phyloP scores from a whole-genome alignment of 2,888 invertebrate species.

The Drosophila anceps region DNA sequence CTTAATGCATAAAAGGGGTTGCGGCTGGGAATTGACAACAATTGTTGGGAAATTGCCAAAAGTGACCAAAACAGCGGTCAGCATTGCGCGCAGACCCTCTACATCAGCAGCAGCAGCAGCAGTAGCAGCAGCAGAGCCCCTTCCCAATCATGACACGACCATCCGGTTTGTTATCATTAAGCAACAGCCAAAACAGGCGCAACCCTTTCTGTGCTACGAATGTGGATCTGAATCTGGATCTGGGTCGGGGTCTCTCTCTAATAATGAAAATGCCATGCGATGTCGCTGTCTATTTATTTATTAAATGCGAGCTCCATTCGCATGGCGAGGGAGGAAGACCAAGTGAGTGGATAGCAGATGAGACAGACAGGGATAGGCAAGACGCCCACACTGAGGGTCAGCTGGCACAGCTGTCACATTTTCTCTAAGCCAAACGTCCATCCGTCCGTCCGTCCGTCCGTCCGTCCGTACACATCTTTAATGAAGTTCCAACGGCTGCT shows the following conservation, averaged over 20 bases:
- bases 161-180: constrained; percentile 78
- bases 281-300: constrained; percentile 76
- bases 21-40: constrained; percentile 58
- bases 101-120: background rate
- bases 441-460: background rate
- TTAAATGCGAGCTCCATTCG: constrained; percentile 61
- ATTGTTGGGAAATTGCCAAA: constrained; percentile 77
- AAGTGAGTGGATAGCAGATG: constrained; percentile 1
- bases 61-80: constrained; percentile 77
- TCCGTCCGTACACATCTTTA: constrained; percentile 43
- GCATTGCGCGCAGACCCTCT: constrained; percentile 46
- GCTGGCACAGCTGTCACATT: constrained; percentile 79
- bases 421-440: constrained; percentile 55
- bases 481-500: constrained; percentile 53
- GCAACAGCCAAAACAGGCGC: constrained; percentile 48
- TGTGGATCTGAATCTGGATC: constrained; percentile 4
- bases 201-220: constrained; percentile 56
- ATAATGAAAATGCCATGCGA: constrained; percentile 71
- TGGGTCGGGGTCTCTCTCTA: constrained; percentile 6
- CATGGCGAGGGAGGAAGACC: background rate
- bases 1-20: constrained; percentile 50
- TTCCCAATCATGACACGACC: constrained; percentile 52
- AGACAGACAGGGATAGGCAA: background rate
- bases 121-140: constrained; percentile 19
- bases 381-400: constrained; percentile 58